phyloP scores from a whole-genome alignment of 2,113 vertebrate genomes.

The Leiothrix lutea region DNA sequence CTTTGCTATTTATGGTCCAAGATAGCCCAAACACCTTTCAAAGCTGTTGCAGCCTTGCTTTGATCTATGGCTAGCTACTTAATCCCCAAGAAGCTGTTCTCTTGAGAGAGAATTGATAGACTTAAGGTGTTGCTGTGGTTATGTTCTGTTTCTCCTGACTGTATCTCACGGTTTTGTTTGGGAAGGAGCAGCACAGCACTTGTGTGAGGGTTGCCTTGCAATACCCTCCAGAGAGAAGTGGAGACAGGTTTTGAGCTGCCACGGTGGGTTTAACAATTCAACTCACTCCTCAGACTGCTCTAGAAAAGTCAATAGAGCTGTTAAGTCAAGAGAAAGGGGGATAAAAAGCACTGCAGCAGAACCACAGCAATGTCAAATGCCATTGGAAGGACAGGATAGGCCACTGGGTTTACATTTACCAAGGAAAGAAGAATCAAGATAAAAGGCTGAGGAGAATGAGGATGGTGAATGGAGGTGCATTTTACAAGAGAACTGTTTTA shows the following conservation, averaged over 20 bases:
- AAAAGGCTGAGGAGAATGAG: background rate
- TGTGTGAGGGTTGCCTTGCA: background rate
- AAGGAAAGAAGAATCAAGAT: background rate
- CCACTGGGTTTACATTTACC: background rate
- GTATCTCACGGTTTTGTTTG: accelerated
- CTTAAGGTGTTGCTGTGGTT: background rate
- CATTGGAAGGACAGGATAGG: background rate
- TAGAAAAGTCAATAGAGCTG: background rate
- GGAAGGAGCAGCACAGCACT: background rate
- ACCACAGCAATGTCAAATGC: background rate
- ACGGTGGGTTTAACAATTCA: background rate
- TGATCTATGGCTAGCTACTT: background rate
- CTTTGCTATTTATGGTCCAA: background rate
- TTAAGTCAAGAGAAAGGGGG: background rate
- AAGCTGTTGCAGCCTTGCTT: background rate
- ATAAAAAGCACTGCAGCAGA: background rate
- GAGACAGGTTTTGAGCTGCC: background rate
- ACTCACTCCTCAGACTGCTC: background rate
- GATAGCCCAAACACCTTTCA: background rate
- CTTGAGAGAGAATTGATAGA: background rate
- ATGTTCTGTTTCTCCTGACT: background rate
- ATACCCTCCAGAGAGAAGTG: background rate
- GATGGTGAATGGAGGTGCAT: background rate
- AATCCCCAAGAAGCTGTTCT: background rate
- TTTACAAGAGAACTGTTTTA: background rate